Conservation (phyloP, 2,113 vertebrate genomes). For the Crotalus helleri region DNA sequence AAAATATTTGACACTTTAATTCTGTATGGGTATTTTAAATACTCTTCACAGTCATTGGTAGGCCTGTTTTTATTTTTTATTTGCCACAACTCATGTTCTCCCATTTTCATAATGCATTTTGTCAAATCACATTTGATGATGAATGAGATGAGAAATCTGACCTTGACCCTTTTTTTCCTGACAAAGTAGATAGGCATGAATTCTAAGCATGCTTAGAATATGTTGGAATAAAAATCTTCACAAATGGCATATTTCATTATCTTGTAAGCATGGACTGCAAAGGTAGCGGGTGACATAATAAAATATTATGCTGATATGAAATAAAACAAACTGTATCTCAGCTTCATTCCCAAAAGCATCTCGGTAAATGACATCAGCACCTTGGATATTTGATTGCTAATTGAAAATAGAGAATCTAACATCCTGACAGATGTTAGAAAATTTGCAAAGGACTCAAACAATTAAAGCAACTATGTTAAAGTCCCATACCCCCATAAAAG, state of each 20-base stretch:
- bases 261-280: background rate
- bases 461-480: background rate
- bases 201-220: background rate
- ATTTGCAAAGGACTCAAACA: background rate
- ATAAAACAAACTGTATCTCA: slow-evolving; percentile 14
- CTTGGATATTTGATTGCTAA: background rate
- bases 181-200: background rate
- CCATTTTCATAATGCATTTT: background rate
- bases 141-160: background rate
- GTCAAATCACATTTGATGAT: background rate
- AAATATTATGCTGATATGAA: background rate
- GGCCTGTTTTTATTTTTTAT: background rate
- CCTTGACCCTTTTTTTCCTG: background rate
- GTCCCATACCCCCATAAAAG: background rate
- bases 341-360: background rate
- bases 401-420: background rate
- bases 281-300: rapidly evolving
- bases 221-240: slow-evolving; percentile 14
- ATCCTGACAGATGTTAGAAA: slow-evolving; percentile 1
- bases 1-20: background rate
- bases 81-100: background rate
- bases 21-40: background rate
- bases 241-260: slow-evolving; percentile 24
- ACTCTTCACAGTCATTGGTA: background rate
- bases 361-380: background rate